Conservation (phyloP, 2,113 vertebrate genomes). For the Leucopsar rothschildi region DNA sequence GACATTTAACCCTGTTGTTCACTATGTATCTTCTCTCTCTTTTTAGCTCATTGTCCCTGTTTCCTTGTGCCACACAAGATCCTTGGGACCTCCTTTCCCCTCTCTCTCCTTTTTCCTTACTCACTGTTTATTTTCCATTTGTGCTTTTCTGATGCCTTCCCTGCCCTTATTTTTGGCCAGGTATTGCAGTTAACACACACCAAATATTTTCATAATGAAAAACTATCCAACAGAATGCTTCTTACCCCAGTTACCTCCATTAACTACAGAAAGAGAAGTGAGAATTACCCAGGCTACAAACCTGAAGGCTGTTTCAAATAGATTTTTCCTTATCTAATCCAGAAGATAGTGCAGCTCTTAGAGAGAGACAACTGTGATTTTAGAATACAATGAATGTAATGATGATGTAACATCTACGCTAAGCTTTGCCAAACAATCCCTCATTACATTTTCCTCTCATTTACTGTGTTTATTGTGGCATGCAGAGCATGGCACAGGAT, state of each 20-base stretch:
- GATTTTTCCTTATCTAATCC: not conserved
- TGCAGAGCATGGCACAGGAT: not conserved
- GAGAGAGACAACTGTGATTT: not conserved
- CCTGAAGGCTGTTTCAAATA: not conserved
- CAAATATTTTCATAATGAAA: not conserved
- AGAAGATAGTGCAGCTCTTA: not conserved
- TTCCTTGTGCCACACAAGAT: not conserved
- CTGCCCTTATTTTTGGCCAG: not conserved
- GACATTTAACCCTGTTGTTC: rapidly evolving
- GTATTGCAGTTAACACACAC: not conserved
- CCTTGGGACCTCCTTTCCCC: not conserved
- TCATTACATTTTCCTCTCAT: conserved; percentile 29
- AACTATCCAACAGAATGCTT: not conserved
- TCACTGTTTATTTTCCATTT: not conserved
- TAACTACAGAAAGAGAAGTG: not conserved
- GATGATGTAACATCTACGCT: not conserved
- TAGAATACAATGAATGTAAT: not conserved
- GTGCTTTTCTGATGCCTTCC: not conserved
- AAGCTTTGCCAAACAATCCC: not conserved
- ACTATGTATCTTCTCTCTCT: not conserved
- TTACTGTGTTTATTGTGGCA: not conserved
- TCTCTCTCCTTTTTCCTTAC: not conserved
- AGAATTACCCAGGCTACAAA: not conserved
- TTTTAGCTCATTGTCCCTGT: not conserved
- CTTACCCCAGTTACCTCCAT: not conserved